Evolutionary conservation across 1,140 invertebrate genomes (phyloP), one percentile per base, ranked within the genome.

Genomic region (Hyphantria cunea): DNA sequence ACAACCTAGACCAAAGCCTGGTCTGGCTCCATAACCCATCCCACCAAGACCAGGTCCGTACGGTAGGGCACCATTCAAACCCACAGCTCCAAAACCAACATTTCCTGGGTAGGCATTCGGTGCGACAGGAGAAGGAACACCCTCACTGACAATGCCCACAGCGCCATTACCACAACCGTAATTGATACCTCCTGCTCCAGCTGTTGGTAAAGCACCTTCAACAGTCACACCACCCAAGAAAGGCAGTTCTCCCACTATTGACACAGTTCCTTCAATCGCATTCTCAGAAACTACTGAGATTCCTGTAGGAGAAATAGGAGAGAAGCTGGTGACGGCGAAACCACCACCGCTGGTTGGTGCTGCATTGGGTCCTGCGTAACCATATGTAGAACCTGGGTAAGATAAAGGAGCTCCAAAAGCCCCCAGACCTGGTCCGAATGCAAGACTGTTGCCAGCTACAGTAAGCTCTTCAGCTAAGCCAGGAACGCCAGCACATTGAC

Each of bases 141-240:
- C 58, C 34, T 61, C 64, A 15, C 56, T 52, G 7, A 45, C 37
- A 17, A 61, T 61, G n/a, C 39, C 58, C 6, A 66, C 45, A 13
- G 45, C 45, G 14, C 64, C 64, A 17, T 44, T 53, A 17, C 64
- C 64, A 51, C 64, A 66, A 32, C 65, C 65, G 32, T 67, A 67
- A 13, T 60, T 56, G 15, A 67, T 53, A 15, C 49, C 70, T 66
- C 79, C 78, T 44, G 72, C 60, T 56, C 81, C 81, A 44, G 66
- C 68, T 12, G 72, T 77, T 4, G 81, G 78, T 13, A 84, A 47
- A 12, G 45, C 64, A 11, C 81, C 81, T 51, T 76, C 74, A 45
- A 78, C 49, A 49, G 62, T 64, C 8, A 79, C 74, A 13, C 74
- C 68, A 13, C 81, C 75, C 6, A 78, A 48, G 72, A 82, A 80